Base-by-base conservation (phyloP, 2,113 vertebrate species). In the Hippocampus abdominalis region DNA sequence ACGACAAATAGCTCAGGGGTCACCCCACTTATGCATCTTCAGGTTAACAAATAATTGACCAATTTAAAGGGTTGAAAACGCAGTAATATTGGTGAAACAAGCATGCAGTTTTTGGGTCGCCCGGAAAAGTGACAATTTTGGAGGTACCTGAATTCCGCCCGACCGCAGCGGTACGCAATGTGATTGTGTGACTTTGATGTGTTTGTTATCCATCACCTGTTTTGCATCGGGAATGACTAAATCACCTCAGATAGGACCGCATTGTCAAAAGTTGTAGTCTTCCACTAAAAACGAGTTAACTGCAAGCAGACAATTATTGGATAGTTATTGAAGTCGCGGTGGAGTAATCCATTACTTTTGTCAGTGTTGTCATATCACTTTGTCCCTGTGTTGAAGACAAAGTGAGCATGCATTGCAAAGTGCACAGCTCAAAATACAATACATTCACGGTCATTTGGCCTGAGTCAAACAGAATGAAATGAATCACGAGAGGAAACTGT, bases 391-490 rank as follows among this genome's bases (percentile, higher is more conserved):
- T 23, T 61, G 70, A 78, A 78, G 81, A 79, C 82, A 88, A 88
- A 88, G 83, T 82, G 74, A 68, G 74, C 76, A 76, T 66, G 66
- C 84, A 77, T 72, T 65, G 46, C 74, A 76, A 78, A 69, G 69
- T 78, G 83, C 67, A 87, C 90, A 89, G 90, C 85, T 90, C 88
- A 81, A 88, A 91, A 91, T 91, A 90, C 92, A 90, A 90, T 73
- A 83, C 86, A 78, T 65, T 68, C 71, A 62, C 72, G 68, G 81
- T 78, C 69, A 59, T 73, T 76, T 77, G 42, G 48, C 75, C 44
- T 51, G 44, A 74, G 53, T 81, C 70, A 59, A 64, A 56, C 61
- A 72, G 51, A 68, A 66, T 23, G 7, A 16, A 64, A 64, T 64
- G n/a, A 46, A 64, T 46, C 72, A 69, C 65, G 80, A 81, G 76